These are phyloP conservation scores for Physocephala rufipes DNA, from an alignment of 2,888 invertebrate species.

Conservation along the genomic window DNA sequence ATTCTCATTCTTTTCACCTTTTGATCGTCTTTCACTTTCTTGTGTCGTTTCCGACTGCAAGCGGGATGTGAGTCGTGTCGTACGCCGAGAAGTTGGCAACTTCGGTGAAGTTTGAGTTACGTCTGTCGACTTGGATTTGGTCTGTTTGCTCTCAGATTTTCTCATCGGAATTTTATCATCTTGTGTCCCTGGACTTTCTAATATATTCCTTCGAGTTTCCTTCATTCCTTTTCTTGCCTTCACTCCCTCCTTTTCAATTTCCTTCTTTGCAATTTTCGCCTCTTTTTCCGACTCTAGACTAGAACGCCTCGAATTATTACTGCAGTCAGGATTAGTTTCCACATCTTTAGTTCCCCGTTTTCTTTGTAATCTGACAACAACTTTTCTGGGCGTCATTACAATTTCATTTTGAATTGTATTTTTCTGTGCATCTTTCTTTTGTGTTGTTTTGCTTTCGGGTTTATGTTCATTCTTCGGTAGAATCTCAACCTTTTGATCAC, in stretches of 20 bases:
- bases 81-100: slow-evolving; percentile 27
- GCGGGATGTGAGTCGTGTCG: slow-evolving; percentile 39
- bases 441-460: background rate
- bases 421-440: slow-evolving; percentile 11
- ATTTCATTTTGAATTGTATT: background rate
- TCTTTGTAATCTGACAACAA: background rate
- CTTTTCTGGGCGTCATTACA: background rate
- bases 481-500: background rate
- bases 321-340: background rate
- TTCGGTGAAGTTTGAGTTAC: background rate
- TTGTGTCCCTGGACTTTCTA: background rate
- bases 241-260: background rate
- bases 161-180: background rate
- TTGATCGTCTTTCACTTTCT: background rate
- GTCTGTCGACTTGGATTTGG: background rate
- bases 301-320: background rate
- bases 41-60: background rate
- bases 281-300: background rate
- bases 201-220: background rate
- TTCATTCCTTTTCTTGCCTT: background rate
- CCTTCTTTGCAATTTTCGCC: background rate
- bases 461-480: slow-evolving; percentile 7
- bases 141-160: background rate
- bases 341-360: background rate
- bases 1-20: background rate